Conservation (phyloP, 2,797 vertebrate species). For the Paguma larvata region DNA sequence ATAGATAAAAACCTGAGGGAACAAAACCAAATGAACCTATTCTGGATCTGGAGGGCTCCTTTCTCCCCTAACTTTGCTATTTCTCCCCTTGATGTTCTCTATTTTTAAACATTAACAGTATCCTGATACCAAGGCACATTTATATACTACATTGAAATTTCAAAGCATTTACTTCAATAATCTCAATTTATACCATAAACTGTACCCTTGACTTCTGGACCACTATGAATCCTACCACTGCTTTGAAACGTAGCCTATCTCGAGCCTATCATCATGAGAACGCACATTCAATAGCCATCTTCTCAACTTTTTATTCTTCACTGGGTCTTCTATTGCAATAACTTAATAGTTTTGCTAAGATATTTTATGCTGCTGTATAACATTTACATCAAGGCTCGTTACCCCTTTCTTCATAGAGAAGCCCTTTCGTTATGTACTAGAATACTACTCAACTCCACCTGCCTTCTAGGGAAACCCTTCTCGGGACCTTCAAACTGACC, state of each 20-base stretch:
- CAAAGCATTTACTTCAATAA: conserved; percentile 38
- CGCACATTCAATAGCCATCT: neutral
- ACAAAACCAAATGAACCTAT: neutral
- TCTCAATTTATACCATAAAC: neutral
- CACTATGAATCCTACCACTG: neutral
- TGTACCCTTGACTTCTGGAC: neutral
- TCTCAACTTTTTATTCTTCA: neutral
- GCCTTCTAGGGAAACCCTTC: neutral
- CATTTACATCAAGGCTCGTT: neutral
- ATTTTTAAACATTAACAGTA: conserved; percentile 12
- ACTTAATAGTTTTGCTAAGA: neutral
- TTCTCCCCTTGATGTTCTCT: neutral
- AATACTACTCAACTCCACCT: neutral
- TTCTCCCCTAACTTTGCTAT: neutral
- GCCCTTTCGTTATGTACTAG: neutral
- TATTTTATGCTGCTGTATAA: neutral
- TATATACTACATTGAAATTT: neutral
- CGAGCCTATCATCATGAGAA: neutral
- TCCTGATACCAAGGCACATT: neutral
- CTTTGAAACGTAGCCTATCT: neutral
- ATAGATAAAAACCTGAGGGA: neutral
- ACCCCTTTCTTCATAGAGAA: neutral
- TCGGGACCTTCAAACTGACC: neutral
- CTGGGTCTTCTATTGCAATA: neutral
- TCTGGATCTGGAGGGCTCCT: neutral